Percentiles rank a stretch among this genome's conserved stretches.
Evolutionary conservation across 2,888 invertebrate genomes (phyloP).

Genomic region (Xylota segnis): DNA sequence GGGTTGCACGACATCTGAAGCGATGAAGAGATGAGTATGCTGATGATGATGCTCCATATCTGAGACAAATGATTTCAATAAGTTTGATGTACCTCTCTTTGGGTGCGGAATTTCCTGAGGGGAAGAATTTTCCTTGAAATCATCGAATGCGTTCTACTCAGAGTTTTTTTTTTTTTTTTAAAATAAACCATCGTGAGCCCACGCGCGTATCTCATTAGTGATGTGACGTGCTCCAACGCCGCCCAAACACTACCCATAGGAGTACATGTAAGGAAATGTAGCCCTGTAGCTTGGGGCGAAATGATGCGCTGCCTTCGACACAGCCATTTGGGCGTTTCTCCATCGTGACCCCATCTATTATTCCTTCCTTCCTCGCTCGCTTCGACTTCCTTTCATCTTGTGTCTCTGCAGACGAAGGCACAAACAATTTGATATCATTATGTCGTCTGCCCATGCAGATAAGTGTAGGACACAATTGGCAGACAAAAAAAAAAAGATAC

Average conservation of each 20-base stretch:
- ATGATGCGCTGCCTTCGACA: conserved; percentile 53
- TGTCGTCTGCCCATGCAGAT: conserved; percentile 72
- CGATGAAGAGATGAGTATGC: conserved; percentile 35
- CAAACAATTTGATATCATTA: conserved; percentile 67
- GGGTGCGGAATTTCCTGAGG: conserved; percentile 11
- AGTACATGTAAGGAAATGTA: conserved; percentile 3
- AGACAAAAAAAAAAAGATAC: conserved; percentile 21
- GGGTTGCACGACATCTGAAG: conserved; percentile 29
- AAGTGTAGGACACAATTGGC: conserved; percentile 63
- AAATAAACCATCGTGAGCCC: conserved; percentile 40
- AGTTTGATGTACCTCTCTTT: conserved; percentile 8
- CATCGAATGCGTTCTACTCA: not conserved
- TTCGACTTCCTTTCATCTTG: not conserved
- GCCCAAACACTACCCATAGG: conserved; percentile 22
- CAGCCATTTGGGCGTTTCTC: conserved; percentile 58
- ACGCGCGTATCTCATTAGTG: conserved; percentile 62
- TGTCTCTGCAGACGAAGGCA: conserved; percentile 31
- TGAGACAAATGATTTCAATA: conserved; percentile 51
- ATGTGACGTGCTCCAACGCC: conserved; percentile 48
- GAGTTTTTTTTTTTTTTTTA: not conserved
- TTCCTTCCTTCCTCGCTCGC: not conserved
- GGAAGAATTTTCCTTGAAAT: conserved; percentile 10
- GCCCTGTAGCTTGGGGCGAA: not conserved
- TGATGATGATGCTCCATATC: conserved; percentile 61
- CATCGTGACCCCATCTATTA: conserved; percentile 47